These are phyloP conservation scores for Saccostrea glomerata DNA, from an alignment of 1,140 invertebrate species.

Conservation along the genomic window DNA sequence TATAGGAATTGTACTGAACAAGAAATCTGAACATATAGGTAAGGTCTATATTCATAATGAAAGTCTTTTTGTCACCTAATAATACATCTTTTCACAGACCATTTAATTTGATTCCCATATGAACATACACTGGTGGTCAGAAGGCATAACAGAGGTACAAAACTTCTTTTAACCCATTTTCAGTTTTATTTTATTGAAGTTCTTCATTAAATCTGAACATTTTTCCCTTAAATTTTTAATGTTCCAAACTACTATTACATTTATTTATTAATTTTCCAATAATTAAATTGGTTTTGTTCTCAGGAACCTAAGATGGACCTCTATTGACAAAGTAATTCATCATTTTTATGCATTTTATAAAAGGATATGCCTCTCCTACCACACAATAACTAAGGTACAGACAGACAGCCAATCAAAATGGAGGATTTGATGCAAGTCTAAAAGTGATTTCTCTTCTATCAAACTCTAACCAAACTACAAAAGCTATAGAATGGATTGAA, in stretches of 20 bases:
- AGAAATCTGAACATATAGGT: not conserved
- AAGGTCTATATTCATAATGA: not conserved
- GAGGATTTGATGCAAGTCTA: not conserved
- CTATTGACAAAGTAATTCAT: not conserved
- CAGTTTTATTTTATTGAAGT: not conserved
- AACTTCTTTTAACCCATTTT: not conserved
- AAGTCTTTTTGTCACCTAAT: not conserved
- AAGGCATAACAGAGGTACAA: not conserved
- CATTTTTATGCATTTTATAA: not conserved
- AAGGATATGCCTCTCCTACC: not conserved
- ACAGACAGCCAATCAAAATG: not conserved
- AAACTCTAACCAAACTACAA: not conserved
- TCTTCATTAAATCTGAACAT: not conserved
- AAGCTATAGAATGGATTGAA: not conserved
- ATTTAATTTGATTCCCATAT: not conserved
- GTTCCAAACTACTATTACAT: not conserved
- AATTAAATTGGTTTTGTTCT: not conserved
- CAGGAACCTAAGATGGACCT: not conserved
- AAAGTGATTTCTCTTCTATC: not conserved
- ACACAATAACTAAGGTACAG: not conserved
- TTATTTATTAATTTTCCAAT: not conserved
- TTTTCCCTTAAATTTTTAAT: not conserved
- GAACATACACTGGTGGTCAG: not conserved
- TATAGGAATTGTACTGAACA: not conserved
- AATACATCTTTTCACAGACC: constrained; percentile 14